Evolutionary conservation across 2,113 vertebrate genomes (phyloP).

Genomic region (Sula dactylatra): DNA sequence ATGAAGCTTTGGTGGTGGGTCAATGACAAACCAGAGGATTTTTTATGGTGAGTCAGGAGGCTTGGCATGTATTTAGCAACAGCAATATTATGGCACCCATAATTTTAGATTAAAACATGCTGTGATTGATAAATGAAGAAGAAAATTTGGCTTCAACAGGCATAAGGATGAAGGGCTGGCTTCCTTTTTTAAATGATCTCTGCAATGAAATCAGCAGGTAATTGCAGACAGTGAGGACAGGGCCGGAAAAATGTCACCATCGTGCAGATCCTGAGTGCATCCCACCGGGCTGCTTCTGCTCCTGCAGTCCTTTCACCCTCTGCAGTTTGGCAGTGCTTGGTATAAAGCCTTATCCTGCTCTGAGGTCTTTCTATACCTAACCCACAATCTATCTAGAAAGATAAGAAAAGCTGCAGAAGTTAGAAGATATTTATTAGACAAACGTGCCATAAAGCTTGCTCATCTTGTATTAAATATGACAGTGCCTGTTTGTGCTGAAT

Average conservation of each 20-base stretch:
- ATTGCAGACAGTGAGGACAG: not conserved
- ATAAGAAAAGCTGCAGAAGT: not conserved
- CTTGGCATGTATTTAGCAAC: not conserved
- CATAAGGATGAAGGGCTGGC: not conserved
- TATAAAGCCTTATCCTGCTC: not conserved
- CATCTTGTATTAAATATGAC: not conserved
- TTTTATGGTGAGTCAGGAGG: not conserved
- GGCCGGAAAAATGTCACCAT: not conserved
- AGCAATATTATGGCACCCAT: not conserved
- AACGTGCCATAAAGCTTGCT: not conserved
- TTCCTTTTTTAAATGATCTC: not conserved
- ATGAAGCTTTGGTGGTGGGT: not conserved
- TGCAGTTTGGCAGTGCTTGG: not conserved
- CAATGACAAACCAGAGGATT: not conserved
- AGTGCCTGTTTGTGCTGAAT: not conserved
- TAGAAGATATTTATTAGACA: not conserved
- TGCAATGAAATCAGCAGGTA: not conserved
- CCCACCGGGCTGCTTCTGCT: not conserved
- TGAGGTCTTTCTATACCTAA: not conserved
- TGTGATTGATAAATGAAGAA: not conserved
- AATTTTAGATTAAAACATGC: not conserved
- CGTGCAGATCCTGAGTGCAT: not conserved
- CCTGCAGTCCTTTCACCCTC: not conserved
- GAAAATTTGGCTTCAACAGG: not conserved
- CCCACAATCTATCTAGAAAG: fast-evolving